These are phyloP conservation scores for Cataglyphis albicans DNA, from an alignment of 2,888 invertebrate genomes.

Conservation along the genomic window DNA sequence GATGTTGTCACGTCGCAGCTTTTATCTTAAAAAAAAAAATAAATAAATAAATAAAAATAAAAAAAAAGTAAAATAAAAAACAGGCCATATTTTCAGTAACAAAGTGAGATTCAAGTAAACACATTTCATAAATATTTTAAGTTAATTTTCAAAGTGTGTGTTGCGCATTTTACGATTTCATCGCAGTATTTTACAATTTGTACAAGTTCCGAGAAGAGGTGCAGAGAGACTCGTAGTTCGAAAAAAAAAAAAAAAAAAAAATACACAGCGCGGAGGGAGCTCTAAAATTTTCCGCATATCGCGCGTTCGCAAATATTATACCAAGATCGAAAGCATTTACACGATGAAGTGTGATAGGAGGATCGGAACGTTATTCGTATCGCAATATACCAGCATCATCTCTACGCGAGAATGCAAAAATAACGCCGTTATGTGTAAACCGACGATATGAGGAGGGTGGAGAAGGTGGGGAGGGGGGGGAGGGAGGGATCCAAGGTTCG, in stretches of 20 bases:
- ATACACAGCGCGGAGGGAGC: background rate
- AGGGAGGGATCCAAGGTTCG: constrained; percentile 10
- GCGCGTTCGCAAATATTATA: constrained; percentile 5
- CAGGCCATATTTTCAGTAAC: background rate
- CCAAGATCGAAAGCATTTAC: constrained; percentile 45
- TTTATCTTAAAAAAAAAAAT: background rate
- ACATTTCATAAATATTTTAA: background rate
- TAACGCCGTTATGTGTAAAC: constrained; percentile 12
- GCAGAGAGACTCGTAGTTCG: background rate
- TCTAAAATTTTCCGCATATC: background rate
- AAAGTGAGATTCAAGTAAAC: background rate
- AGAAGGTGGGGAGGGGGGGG: background rate
- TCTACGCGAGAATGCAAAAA: constrained; percentile 19
- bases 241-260: background rate
- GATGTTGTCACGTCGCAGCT: background rate
- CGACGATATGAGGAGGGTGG: constrained; percentile 14
- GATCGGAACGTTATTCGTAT: constrained; percentile 25
- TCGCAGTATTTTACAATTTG: background rate
- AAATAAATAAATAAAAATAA: too few relatives aligned
- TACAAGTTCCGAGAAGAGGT: background rate
- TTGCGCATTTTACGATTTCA: background rate
- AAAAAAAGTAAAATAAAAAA: background rate
- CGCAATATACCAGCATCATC: background rate
- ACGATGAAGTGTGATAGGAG: constrained; percentile 23
- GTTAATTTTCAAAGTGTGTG: background rate